Evolutionary conservation across 1,140 invertebrate species (phyloP), one percentile per base, ranked within the genome.

Genomic region (Temnothorax curvispinosus): DNA sequence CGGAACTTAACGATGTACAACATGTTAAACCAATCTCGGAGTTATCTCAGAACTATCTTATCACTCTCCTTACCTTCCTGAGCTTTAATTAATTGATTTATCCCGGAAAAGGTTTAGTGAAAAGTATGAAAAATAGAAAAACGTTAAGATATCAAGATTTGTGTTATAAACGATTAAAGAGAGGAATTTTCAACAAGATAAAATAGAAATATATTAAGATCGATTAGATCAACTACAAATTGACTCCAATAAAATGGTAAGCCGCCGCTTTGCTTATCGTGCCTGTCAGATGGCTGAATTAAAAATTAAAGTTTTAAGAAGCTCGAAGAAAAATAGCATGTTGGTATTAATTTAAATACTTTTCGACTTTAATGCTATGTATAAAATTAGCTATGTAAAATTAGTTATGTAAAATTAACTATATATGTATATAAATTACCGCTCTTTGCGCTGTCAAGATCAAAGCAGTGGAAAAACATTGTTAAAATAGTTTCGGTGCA

Each of bases 141-240:
- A 67, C 4, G 2, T 67, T 21, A 67, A 44, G 13, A 21, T 58
- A 27, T 75, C 1, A 13, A 52, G 21, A 9, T 65, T 67, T 15
- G 1, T 41, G 18, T 80, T 69, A 54, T 11, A 27, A 50, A 54
- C 6, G 9, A 78, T 65, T 65, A 80, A 78, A 64, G 7, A 62
- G 1, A 47, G 47, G 13, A 67, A 38, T 38, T 27, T 35, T 77
- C 9, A 32, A 5, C 21, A 3, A 32, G 18, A 15, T 71, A n/a
- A 47, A 18, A 9, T 50, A 9, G 3, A 80, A 56, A 69, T 64
- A 38, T 27, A 80, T 38, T 64, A 52, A 67, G 6, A 27, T 11
- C 32, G 7, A 80, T 80, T 67, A 21, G 35, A 67, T 69, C 47
- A 67, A 54, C 47, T 67, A 15, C 13, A 69, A 54, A 52, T 80